Evolutionary conservation across 2,888 invertebrate genomes (phyloP), one percentile per base, ranked within the genome.

Genomic region (Volucella inanis): DNA sequence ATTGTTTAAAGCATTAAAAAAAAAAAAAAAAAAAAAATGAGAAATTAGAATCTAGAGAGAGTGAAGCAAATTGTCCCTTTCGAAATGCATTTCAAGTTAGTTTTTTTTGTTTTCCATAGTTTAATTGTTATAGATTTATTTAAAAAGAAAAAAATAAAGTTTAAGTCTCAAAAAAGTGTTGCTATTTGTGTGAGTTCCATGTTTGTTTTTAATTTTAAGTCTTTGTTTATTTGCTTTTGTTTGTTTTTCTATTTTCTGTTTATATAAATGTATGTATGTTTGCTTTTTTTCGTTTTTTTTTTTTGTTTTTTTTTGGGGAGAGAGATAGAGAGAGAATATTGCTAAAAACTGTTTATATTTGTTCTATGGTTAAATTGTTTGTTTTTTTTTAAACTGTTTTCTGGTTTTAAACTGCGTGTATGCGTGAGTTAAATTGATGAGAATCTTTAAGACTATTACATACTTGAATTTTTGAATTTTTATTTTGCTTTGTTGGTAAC

Each of bases 401-500:
- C 41, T 54, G 47, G 43, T 77, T 68, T 71, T 65, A 77, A 81
- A 81, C 81, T 85, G 85, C 80, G 76, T 85, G 85, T 81, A 81
- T 85, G 81, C 77, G 85, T 81, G 81, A 81, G 81, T 85, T 76
- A 68, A 76, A 67, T 85, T 72, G 71, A 85, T 85, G 85, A 85
- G 85, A 85, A 84, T 85, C 81, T 41, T 85, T 85, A 85, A 80
- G 85, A 85, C 85, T 81, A 85, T 85, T 77, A 62, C 61, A 65
- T 71, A 65, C 39, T 65, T 75, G n/a, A 57, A 43, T 38, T 11
- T 39, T 55, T 41, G 12, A 38, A 12, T 55, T 62, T 81, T 74
- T 41, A 8, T 84, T 76, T 80, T 76, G 80, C 84, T 85, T 81
- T 85, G 85, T 85, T 85, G 85, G 81, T 85, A 85, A 85, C 85